Evolutionary conservation across 2,797 vertebrate genomes (phyloP), one percentile per base, ranked within the genome.

Genomic region (Myripristis murdjan): DNA sequence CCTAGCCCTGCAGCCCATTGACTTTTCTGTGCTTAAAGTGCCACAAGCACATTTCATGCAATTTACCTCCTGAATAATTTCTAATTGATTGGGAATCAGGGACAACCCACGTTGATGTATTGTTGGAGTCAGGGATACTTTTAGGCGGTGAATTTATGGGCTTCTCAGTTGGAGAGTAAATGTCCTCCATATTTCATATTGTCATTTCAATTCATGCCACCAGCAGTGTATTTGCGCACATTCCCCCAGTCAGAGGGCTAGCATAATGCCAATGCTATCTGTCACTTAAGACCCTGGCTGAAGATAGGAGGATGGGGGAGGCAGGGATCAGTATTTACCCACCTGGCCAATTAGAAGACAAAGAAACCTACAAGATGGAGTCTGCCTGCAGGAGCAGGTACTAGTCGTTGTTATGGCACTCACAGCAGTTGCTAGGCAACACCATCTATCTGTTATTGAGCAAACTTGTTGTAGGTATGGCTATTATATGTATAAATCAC

Each of bases 21-120:
- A 85, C 70, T 70, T 73, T 41, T 62, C 66, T 69, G 55, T 33
- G 44, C 68, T 72, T 56, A 5, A 70, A 81, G 58, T 53, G 72
- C 80, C 81, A 83, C 64, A 28, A 86, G 76, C 80, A 44, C 64
- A 93, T 94, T 92, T 87, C 79, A 82, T 86, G 81, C 92, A 93
- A 95, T 95, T 95, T 95, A 94, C 84, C 89, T 86, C 90, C 87
- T 93, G 92, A 96, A 91, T 94, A 92, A 95, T 95, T 95, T 94
- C 91, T 94, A 95, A 95, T 94, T 96, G 93, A 95, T 95, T 92
- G 90, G 93, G 90, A 95, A 87, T 89, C 91, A 94, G 95, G 89
- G 81, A 84, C 86, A 90, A 87, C 75, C 81, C 47, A 51, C 69
- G 70, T 91, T 95, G 94, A 95, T 94, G 77, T 93, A 93, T 92